A percentile compares a stretch with the other conserved stretches of the same genome.
Evolutionary conservation across 2,113 vertebrate genomes (phyloP).

Genomic region (Scomber scombrus): DNA sequence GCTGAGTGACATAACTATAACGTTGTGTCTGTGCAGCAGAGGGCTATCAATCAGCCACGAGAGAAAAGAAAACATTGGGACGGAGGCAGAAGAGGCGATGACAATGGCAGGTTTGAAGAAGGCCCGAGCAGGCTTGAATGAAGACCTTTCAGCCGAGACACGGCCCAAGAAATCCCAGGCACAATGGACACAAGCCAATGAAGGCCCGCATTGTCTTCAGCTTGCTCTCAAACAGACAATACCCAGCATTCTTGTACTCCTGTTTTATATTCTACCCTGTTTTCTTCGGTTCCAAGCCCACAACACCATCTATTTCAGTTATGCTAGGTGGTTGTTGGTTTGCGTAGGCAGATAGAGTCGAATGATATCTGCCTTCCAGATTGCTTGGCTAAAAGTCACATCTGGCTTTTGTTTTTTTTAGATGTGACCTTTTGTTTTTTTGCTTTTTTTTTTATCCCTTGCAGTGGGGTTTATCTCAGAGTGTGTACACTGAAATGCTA

Average conservation of each 20-base stretch:
- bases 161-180: slow-evolving; percentile 64
- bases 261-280: slow-evolving; percentile 50
- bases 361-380: slow-evolving; percentile 12
- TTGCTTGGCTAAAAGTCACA: slow-evolving; percentile 12
- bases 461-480: slow-evolving; percentile 17
- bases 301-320: slow-evolving; percentile 55
- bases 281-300: slow-evolving; percentile 50
- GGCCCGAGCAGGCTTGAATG: slow-evolving; percentile 62
- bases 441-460: not conserved
- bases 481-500: not conserved
- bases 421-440: not conserved
- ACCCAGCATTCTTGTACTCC: slow-evolving; percentile 60
- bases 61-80: slow-evolving; percentile 40
- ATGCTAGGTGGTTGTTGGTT: slow-evolving; percentile 60
- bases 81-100: slow-evolving; percentile 10
- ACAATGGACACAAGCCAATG: slow-evolving; percentile 65
- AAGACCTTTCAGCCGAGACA: slow-evolving; percentile 60
- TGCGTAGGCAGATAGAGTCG: slow-evolving; percentile 1
- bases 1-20: slow-evolving; percentile 37
- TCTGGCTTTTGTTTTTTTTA: not conserved
- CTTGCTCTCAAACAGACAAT: slow-evolving; percentile 61
- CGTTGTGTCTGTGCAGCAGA: slow-evolving; percentile 21
- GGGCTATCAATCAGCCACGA: slow-evolving; percentile 37
- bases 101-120: slow-evolving; percentile 69
- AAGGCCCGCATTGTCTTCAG: slow-evolving; percentile 69